Evolutionary conservation across 2,797 vertebrate species (phyloP), one percentile per base, ranked within the genome.

Genomic region (Lacerta viridis): DNA sequence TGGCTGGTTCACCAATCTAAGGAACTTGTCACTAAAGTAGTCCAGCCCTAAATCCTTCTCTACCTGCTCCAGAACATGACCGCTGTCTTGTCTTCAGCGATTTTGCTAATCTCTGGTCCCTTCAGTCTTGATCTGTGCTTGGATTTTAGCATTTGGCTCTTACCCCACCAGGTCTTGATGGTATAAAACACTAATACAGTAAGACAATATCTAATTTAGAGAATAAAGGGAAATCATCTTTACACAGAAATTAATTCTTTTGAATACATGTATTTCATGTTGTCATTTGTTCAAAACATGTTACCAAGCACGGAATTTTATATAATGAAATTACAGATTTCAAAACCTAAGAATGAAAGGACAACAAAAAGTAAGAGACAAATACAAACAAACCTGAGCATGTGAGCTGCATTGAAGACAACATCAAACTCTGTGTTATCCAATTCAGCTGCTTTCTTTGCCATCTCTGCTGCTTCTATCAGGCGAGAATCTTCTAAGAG

Each of bases 321-420:
- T 82, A 33, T 36, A 66, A 27, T 46, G 46, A 25, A 66, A 66
- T n/a, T 46, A 66, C 29, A 59, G 1, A 41, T 50, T 18, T 23
- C 17, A 39, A 75, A 33, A 46, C 5, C 6, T 39, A 29, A 11
- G n/a, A 43, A 27, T 23, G 11, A 64, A 25, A 50, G 7, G 29
- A 39, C 13, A 9, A 36, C 33, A 20, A 17, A 39, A 64, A 72
- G 7, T 50, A 64, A 66, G 13, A 41, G 29, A 59, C 89, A 27
- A 88, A 39, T 13, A 75, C 86, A 72, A 92, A 95, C 98, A 94
- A 94, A 99, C 99, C 99, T 98, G 96, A 99, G 98, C 99, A 99
- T 99, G 93, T 99, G 99, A 46, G 99, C 99, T 41, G 99, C 99
- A 69, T 98, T 99, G 97, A 99, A 99, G 93, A 99, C 98, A 94